Base-by-base conservation (phyloP, 2,797 vertebrate genomes). In the Enteromius treurensis region DNA sequence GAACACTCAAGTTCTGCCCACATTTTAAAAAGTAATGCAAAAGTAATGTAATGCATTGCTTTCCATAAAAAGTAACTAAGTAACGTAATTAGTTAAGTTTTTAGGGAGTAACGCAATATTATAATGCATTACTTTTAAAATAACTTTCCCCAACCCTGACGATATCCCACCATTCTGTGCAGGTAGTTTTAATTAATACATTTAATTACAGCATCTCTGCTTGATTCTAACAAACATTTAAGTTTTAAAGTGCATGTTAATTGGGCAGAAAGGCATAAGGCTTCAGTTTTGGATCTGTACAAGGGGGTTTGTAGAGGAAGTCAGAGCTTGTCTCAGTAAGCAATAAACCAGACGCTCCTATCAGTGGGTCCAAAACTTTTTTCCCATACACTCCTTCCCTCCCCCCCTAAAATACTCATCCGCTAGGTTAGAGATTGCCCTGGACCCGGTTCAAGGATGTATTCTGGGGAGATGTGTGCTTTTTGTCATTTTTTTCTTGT, bases 371-470 rank as follows among this genome's bases (percentile, higher is more conserved):
- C 89, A 86, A 87, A 86, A 92, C 89, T 94, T 92, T 92, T 94
- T 95, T 95, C 93, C 94, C 94, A 95, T 93, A 92, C 87, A 90
- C 89, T 82, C 5, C 84, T 84, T 29, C 69, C 11, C 79, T 85
- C 65, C 89, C 58, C 76, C 21, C 82, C 4, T 14, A 86, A 89
- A 87, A 88, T 77, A 86, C 81, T 81, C 79, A 77, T 65, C 86
- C 83, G 60, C 86, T 81, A 86, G 88, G 86, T 88, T 86, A 84
- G 86, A 89, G 71, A 87, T 90, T 89, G 89, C 92, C 91, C 88
- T 90, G 91, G 88, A 92, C 91, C 89, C 90, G 91, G 93, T 94
- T 94, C 91, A 93, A 92, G 91, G 90, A 91, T 94, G 90, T 94
- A 94, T 94, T 95, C 93, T 93, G 92, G 91, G 79, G 91, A 94